Conservation (phyloP, 1,140 invertebrate species). For the Chelonus insularis region DNA sequence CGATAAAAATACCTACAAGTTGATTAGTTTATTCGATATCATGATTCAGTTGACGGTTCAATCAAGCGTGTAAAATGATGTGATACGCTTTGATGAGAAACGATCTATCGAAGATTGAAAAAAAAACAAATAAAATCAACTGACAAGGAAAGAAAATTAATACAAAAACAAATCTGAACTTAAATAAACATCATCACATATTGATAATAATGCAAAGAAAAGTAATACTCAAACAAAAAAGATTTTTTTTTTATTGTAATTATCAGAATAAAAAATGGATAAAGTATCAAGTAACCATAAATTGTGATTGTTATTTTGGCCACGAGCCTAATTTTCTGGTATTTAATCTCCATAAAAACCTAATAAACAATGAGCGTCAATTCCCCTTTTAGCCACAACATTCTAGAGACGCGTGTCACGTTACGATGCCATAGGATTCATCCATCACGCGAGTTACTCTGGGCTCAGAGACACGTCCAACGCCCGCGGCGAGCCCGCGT, state of each 20-base stretch:
- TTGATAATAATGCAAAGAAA: too few relatives aligned
- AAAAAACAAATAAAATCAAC: slow-evolving; percentile 8
- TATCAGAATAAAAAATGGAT: not conserved
- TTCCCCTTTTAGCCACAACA: slow-evolving; percentile 32
- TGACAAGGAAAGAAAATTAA: too few relatives aligned
- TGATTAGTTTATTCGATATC: not conserved
- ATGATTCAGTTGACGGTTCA: slow-evolving; percentile 37
- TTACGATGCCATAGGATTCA: slow-evolving; percentile 44
- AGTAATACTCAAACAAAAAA: slow-evolving; percentile 16
- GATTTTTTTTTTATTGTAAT: slow-evolving; percentile 20
- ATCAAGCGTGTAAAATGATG: slow-evolving; percentile 43
- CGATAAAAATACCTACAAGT: not conserved
- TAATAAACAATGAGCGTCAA: slow-evolving; percentile 43
- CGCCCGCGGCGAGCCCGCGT: slow-evolving; percentile 31
- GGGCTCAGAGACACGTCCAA: slow-evolving; percentile 28
- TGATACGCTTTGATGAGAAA: slow-evolving; percentile 38
- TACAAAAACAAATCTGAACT: not conserved
- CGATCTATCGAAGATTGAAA: slow-evolving; percentile 40
- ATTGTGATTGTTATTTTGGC: slow-evolving; percentile 24
- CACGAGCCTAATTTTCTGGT: slow-evolving; percentile 28
- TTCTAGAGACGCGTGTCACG: slow-evolving; percentile 35
- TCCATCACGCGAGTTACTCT: slow-evolving; percentile 43
- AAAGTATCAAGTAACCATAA: slow-evolving; percentile 14
- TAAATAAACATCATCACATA: too few relatives aligned
- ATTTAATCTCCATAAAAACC: slow-evolving; percentile 48